Evolutionary conservation across 2,888 invertebrate genomes (phyloP), one percentile per base, ranked within the genome.

Genomic region (Caenorhabditis virilis): DNA sequence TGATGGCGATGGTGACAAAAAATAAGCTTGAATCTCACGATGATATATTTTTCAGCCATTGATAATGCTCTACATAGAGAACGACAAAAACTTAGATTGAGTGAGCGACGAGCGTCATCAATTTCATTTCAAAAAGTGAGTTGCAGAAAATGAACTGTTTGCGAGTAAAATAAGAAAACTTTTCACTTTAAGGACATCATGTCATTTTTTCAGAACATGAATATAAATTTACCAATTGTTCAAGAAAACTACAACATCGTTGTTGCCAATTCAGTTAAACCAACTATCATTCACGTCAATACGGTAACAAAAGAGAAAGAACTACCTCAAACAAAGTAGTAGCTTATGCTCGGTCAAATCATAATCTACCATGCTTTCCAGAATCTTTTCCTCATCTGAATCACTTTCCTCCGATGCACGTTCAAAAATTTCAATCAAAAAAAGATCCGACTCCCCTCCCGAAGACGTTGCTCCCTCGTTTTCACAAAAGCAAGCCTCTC

Each of bases 371-470:
- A 30, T 30, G 6, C 7, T 39, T 51, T 57, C 20, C 53, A 63
- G 63, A n/a, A 22, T 45, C 16, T 47, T 66, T 27, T 69, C 69
- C 9, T 72, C 72, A 15, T 53, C 59, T 15, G 69, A 72, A 48
- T 72, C 72, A 1, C 42, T 72, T 6, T 65, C 65, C 16, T 69
- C 72, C 4, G 72, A 64, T 53, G 72, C 69, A 5, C 53, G 69
- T 11, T 72, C 72, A 3, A 64, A 69, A 35, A 72, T 69, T 25
- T 72, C 72, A n/a, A 67, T 67, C 33, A 64, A 67, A 36, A 69
- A 68, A 47, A 55, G 69, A 25, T 59, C 53, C 30, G 53, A 51
- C 35, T 67, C 66, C 13, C 72, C 72, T 6, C 72, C 72, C 1
- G 35, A 39, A 0, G 52, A 42, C 9, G 35, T 53, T 1, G 69